Percentiles rank a stretch among this genome's conserved stretches.
phyloP scores from a whole-genome alignment of 2,113 vertebrate species.

The Propithecus coquereli region DNA sequence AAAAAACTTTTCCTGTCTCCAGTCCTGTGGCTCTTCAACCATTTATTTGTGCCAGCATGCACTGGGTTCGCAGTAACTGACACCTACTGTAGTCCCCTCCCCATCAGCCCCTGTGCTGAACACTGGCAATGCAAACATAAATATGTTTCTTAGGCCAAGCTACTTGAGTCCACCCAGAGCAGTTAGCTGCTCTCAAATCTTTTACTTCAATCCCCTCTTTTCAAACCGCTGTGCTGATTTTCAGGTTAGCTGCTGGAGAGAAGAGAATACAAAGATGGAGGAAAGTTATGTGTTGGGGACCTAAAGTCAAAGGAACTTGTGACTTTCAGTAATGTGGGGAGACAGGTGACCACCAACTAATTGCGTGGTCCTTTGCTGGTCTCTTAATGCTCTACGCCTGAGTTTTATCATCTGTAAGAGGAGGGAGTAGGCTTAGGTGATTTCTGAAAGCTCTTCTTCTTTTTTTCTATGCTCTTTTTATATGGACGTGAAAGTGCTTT shows the following conservation, averaged over 20 bases:
- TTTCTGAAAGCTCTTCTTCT: neutral
- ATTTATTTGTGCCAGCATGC: neutral
- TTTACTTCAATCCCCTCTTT: neutral
- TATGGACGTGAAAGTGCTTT: neutral
- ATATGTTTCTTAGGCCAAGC: neutral
- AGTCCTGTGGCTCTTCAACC: neutral
- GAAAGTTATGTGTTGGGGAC: neutral
- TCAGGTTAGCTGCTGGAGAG: neutral
- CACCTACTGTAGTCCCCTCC: neutral
- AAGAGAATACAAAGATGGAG: neutral
- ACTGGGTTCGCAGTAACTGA: neutral
- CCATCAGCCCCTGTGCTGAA: neutral
- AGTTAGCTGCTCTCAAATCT: neutral
- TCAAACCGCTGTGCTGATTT: neutral
- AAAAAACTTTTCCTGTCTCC: neutral
- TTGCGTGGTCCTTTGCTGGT: neutral
- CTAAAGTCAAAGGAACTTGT: neutral
- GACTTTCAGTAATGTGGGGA: neutral
- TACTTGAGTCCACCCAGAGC: neutral
- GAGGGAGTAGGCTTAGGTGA: neutral
- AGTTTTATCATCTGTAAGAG: neutral
- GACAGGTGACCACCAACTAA: neutral
- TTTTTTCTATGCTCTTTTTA: neutral
- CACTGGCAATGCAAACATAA: neutral
- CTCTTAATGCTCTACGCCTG: neutral